These are phyloP conservation scores for Serilophus lunatus DNA, from an alignment of 2,113 vertebrate species.

Conservation along the genomic window DNA sequence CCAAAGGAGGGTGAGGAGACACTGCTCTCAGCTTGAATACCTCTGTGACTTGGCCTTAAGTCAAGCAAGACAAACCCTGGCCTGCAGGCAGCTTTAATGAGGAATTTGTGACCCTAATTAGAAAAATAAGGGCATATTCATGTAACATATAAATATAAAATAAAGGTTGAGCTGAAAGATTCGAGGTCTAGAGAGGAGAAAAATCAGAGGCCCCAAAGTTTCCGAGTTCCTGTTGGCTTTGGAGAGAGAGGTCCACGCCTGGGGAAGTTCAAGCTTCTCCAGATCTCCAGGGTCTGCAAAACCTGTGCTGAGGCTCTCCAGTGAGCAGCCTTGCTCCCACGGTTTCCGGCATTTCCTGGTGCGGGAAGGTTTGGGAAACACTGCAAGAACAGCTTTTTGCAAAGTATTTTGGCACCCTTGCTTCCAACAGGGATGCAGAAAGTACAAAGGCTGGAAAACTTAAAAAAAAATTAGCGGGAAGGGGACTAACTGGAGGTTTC, in stretches of 20 bases:
- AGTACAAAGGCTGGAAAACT: conserved; percentile 27
- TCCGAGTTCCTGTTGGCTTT: conserved; percentile 43
- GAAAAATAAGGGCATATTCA: conserved; percentile 20
- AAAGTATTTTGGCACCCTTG: conserved; percentile 38
- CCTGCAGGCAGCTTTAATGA: background rate
- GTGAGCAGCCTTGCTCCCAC: background rate
- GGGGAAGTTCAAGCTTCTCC: conserved; percentile 21
- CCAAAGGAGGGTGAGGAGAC: background rate
- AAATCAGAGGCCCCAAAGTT: conserved; percentile 37
- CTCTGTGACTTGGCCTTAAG: background rate
- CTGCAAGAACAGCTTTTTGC: background rate
- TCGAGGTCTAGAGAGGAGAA: background rate
- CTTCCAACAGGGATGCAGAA: conserved; percentile 1
- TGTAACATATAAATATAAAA: background rate
- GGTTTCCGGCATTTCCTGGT: conserved; percentile 1
- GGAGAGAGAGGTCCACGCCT: background rate
- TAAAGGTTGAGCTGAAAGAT: background rate
- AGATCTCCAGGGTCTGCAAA: conserved; percentile 23
- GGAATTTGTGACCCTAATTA: background rate
- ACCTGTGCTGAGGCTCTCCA: background rate
- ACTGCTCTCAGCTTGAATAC: background rate
- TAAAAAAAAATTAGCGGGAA: background rate
- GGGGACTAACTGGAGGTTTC: background rate
- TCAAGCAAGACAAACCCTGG: conserved; percentile 22
- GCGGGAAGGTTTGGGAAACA: conserved; percentile 22